Evolutionary conservation across 2,888 invertebrate genomes (phyloP).

Genomic region (Chironomus tentans): DNA sequence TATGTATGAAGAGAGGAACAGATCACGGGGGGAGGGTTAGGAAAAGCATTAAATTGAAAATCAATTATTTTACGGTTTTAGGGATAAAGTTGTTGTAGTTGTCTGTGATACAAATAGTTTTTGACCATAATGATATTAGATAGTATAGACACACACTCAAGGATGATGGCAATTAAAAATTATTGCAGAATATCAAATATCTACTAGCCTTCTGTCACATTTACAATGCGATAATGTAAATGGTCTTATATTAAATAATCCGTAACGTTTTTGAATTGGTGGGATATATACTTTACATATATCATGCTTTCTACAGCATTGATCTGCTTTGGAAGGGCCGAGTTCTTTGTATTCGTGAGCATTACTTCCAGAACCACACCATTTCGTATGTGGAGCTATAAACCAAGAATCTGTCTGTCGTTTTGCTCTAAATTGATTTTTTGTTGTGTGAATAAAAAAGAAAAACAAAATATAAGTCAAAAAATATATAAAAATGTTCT

Average conservation of each 20-base stretch:
- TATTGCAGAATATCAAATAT: not conserved
- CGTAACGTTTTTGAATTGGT: constrained; percentile 73
- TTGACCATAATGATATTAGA: constrained; percentile 1
- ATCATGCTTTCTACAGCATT: constrained; percentile 84
- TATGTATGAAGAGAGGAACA: not conserved
- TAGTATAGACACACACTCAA: not conserved
- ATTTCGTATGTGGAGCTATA: constrained; percentile 81
- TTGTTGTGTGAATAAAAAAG: not conserved
- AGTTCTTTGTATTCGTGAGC: constrained; percentile 73
- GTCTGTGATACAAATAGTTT: not conserved
- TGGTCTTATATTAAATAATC: constrained; percentile 79
- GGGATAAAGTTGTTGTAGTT: not conserved
- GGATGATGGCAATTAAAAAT: constrained; percentile 20
- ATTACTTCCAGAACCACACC: constrained; percentile 85
- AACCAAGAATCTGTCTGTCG: constrained; percentile 54
- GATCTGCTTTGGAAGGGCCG: constrained; percentile 74
- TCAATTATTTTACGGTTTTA: constrained; percentile 9
- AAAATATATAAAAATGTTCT: not conserved
- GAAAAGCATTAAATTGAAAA: constrained; percentile 21
- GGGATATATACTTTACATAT: constrained; percentile 77
- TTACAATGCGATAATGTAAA: constrained; percentile 87
- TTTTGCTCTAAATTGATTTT: constrained; percentile 37
- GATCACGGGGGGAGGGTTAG: constrained; percentile 3
- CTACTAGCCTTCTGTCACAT: constrained; percentile 78
- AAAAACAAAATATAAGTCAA: not conserved